These are phyloP conservation scores for Microtus californicus DNA, from an alignment of 2,797 vertebrate genomes.

Conservation along the genomic window DNA sequence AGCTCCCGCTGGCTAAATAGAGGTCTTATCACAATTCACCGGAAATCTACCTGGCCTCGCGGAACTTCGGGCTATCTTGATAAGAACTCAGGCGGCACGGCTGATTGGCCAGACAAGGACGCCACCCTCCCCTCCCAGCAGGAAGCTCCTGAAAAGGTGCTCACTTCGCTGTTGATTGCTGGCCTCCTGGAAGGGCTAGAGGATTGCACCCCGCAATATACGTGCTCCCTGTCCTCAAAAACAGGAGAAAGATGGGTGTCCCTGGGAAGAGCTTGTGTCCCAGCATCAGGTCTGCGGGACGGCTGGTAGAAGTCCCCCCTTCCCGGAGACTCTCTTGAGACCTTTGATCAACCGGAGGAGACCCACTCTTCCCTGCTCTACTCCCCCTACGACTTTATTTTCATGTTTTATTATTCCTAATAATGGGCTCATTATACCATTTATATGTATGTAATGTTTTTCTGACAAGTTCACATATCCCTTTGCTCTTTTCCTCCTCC, in stretches of 20 bases:
- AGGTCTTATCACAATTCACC: background rate
- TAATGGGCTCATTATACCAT: too few species aligned
- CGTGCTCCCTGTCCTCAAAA: background rate
- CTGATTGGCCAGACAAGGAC: background rate
- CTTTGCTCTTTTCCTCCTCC: background rate
- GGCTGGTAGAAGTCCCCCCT: background rate
- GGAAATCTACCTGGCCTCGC: too few species aligned
- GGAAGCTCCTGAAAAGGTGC: background rate
- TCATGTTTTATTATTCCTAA: background rate
- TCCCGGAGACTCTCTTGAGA: background rate
- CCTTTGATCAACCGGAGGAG: background rate
- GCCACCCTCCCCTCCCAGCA: background rate
- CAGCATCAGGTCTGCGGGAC: too few species aligned
- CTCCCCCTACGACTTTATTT: background rate
- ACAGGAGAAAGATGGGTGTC: background rate
- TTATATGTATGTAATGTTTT: background rate
- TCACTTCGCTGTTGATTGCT: background rate
- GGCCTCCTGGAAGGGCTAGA: too few species aligned
- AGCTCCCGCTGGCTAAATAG: rapidly evolving
- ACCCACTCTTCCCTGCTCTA: too few species aligned
- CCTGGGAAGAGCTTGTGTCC: background rate
- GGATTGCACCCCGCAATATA: rapidly evolving
- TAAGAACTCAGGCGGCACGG: background rate
- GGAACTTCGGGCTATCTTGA: background rate
- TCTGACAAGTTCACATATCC: background rate